phyloP scores from a whole-genome alignment of 2,113 vertebrate genomes.

The Emberiza fucata region DNA sequence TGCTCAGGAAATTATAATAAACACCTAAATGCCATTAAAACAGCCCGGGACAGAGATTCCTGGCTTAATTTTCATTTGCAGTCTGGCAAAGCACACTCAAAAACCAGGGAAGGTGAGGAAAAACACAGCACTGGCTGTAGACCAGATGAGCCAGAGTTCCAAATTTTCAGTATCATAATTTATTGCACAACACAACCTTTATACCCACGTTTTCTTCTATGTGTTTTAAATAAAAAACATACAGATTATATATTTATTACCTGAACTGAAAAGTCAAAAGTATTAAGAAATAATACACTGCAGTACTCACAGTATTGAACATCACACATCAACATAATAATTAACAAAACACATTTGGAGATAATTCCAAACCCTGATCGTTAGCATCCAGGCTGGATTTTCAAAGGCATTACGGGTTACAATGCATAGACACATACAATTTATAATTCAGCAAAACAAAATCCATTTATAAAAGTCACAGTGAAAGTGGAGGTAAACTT shows the following conservation, averaged over 20 bases:
- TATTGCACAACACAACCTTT: conserved; percentile 47
- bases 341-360: conserved; percentile 20
- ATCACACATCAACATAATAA: not conserved
- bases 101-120: not conserved
- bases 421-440: conserved; percentile 38
- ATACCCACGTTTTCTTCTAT: not conserved
- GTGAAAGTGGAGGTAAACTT: conserved; percentile 31
- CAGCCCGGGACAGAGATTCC: not conserved
- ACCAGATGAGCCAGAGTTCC: not conserved
- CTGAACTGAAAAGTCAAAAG: not conserved
- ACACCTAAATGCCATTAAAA: rapidly evolving
- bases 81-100: not conserved
- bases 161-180: not conserved
- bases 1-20: not conserved
- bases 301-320: not conserved
- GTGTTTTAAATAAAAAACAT: conserved; percentile 13
- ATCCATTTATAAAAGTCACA: conserved; percentile 51
- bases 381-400: conserved; percentile 10
- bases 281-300: not conserved
- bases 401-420: conserved; percentile 48
- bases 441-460: conserved; percentile 9
- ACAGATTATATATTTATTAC: not conserved
- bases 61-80: not conserved
- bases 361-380: not conserved
- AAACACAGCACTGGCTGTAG: not conserved